Percentiles rank a stretch among this genome's conserved stretches.
Conservation (phyloP, 2,113 vertebrate genomes). For the Tylochromis polylepis region DNA sequence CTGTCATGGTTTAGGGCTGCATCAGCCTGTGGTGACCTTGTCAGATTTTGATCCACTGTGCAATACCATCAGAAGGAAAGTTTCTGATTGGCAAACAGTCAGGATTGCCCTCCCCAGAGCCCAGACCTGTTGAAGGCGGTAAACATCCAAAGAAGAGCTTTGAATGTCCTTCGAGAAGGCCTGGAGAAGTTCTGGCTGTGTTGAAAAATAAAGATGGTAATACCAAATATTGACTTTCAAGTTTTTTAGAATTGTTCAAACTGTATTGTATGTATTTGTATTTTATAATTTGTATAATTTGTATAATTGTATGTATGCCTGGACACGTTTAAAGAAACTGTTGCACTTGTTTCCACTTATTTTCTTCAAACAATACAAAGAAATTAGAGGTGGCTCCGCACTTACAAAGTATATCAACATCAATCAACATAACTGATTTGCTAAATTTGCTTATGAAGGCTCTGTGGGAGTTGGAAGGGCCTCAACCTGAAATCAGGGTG, state of each 20-base stretch:
- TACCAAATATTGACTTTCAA: background rate
- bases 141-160: background rate
- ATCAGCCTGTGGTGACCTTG: background rate
- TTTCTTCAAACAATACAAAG: background rate
- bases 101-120: background rate
- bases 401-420: background rate
- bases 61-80: background rate
- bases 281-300: too few species aligned
- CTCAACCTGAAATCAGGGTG: constrained; percentile 28
- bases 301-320: too few species aligned
- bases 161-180: background rate
- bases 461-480: constrained; percentile 26
- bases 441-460: background rate
- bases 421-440: background rate
- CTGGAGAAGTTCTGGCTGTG: background rate
- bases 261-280: background rate
- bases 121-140: background rate
- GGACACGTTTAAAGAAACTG: background rate
- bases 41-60: background rate
- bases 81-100: background rate
- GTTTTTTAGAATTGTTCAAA: background rate
- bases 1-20: background rate
- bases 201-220: background rate
- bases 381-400: background rate
- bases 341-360: background rate